Base-by-base conservation (phyloP, 2,797 vertebrate species). In the Enteromius fasciolatus region DNA sequence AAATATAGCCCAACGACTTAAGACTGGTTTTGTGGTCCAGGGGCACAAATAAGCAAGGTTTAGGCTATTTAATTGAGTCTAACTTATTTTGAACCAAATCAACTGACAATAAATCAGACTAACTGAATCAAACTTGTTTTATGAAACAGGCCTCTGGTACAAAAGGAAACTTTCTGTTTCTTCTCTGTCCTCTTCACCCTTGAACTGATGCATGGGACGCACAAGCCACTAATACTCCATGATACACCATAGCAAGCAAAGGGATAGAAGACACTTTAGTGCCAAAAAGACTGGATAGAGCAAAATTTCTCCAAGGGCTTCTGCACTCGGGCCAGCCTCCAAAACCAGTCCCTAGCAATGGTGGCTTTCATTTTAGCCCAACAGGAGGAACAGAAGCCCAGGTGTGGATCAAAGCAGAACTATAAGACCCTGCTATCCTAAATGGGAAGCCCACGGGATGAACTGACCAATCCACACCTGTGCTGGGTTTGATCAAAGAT, bases 361-460 rank as follows among this genome's bases (percentile, higher is more conserved):
- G 81, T 84, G 81, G 78, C 83, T 36, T 36, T 72, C 18, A 64
- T 85, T 82, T 84, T 64, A 84, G 87, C 63, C 74, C 46, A 66
- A 76, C 63, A 67, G 73, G 82, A 63, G 57, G 63, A 77, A 72
- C 59, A 18, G 59, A 82, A 73, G 81, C 81, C 84, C 89, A 90
- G 88, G 88, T 92, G 91, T 89, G 86, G 90, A 90, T 89, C 89
- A 89, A 87, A 89, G 87, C 84, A 84, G 86, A 81, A 86, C 74
- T 79, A 77, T 77, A 84, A 82, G 78, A 77, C 86, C 61, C 83
- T 82, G 54, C 74, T 23, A 31, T 83, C 69, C 59, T 74, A 77
- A 77, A 72, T 61, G 44, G 67, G 18, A 78, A 80, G 25, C 75
- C 70, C 81, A 75, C 20, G 54, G 78, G 63, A 82, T 61, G 28